phyloP scores from a whole-genome alignment of 2,888 invertebrate genomes.

The Tipula lateralis region DNA sequence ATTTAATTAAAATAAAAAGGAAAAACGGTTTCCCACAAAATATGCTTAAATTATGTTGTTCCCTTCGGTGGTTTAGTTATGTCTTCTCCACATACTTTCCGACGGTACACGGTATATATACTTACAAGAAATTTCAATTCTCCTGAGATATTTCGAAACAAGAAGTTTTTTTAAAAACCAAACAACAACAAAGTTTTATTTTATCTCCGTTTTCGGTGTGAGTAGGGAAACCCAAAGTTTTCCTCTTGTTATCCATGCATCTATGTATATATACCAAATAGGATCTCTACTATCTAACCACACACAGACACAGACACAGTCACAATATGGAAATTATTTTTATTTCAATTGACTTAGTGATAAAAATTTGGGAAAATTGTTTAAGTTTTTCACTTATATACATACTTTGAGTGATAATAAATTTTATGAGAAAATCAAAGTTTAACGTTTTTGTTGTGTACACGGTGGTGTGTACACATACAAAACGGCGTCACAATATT shows the following conservation, averaged over 20 bases:
- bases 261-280: not conserved
- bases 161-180: not conserved
- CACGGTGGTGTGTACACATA: not conserved
- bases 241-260: not conserved
- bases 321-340: constrained; percentile 6
- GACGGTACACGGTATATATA: not conserved
- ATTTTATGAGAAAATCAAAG: constrained; percentile 24
- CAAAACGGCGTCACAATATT: constrained; percentile 27
- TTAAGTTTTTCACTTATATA: not conserved
- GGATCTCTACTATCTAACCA: not conserved
- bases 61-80: not conserved
- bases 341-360: constrained; percentile 19
- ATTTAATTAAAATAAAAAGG: not conserved
- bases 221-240: not conserved
- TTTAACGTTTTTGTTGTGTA: not conserved
- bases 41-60: not conserved
- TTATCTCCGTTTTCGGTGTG: not conserved
- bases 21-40: not conserved
- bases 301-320: not conserved
- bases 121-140: not conserved
- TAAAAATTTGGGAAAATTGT: not conserved
- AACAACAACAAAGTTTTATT: too few relatives aligned
- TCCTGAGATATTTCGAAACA: not conserved
- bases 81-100: not conserved
- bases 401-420: not conserved